A percentile compares a stretch with the other conserved stretches of the same genome.
Evolutionary conservation across 2,113 vertebrate genomes (phyloP).

Genomic region (Syngnathus scovelli): DNA sequence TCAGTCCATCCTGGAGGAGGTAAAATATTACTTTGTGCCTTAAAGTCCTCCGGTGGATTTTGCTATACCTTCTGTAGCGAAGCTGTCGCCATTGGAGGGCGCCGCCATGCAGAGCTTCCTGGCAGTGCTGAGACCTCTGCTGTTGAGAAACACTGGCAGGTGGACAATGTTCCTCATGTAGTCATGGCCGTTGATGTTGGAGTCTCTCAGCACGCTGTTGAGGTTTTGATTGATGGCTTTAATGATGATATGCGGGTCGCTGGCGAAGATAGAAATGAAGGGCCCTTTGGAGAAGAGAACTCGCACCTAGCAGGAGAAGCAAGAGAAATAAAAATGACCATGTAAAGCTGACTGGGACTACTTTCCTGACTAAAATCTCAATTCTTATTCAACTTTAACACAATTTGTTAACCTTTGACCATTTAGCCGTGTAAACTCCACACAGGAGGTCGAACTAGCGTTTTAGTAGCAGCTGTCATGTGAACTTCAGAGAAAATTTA

Average conservation of each 20-base stretch:
- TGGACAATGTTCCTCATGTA: constrained; percentile 99
- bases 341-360: not conserved
- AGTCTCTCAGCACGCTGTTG: constrained; percentile 93
- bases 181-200: constrained; percentile 98
- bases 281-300: constrained; percentile 96
- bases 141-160: constrained; percentile 95
- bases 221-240: constrained; percentile 99
- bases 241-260: constrained; percentile 97
- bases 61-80: constrained; percentile 65
- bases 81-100: constrained; percentile 79
- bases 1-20: constrained; percentile 78
- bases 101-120: constrained; percentile 79
- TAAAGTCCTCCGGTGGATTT: not conserved
- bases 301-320: constrained; percentile 75
- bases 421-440: constrained; percentile 20
- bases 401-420: constrained; percentile 31
- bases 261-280: constrained; percentile 96
- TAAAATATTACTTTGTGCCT: not conserved
- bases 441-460: constrained; percentile 22
- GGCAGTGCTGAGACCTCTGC: constrained; percentile 84
- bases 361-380: too few relatives aligned
- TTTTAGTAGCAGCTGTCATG: constrained; percentile 38
- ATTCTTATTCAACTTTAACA: too few relatives aligned
- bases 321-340: not conserved
- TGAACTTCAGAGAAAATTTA: constrained; percentile 52